These are phyloP conservation scores for Mormyrus iriodes DNA, from an alignment of 2,113 vertebrate species.

Conservation along the genomic window DNA sequence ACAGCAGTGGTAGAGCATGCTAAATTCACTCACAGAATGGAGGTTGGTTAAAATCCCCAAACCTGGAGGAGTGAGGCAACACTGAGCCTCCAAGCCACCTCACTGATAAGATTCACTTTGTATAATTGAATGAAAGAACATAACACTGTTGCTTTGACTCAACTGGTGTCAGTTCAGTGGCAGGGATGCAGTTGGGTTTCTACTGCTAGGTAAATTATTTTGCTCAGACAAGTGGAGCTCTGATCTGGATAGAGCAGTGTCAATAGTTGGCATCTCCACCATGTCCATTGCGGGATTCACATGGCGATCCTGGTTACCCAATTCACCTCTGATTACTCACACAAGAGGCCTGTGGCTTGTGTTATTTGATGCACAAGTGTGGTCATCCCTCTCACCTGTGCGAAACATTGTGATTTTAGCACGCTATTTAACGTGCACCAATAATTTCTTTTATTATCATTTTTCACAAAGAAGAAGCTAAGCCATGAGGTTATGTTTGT, in stretches of 20 bases:
- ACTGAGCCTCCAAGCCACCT: neutral
- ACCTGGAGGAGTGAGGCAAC: neutral
- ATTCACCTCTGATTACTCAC: conserved; percentile 30
- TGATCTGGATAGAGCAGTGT: conserved; percentile 10
- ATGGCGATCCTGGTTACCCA: conserved; percentile 42
- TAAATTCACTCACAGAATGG: neutral
- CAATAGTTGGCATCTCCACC: conserved; percentile 41
- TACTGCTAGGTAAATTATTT: neutral
- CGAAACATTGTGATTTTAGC: neutral
- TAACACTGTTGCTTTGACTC: neutral
- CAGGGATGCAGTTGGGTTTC: neutral
- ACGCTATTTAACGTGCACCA: conserved; percentile 39
- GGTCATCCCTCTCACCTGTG: neutral
- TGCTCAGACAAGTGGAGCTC: conserved; percentile 29
- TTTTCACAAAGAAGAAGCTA: conserved; percentile 45
- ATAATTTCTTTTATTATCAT: conserved; percentile 61
- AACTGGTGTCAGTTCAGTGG: neutral
- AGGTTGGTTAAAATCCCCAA: neutral
- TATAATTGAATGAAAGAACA: neutral
- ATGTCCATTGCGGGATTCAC: conserved; percentile 47
- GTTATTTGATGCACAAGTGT: neutral
- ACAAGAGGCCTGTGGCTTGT: conserved; percentile 8
- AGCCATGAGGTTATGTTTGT: conserved; percentile 38
- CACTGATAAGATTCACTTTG: neutral
- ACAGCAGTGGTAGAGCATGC: neutral